Conservation (phyloP, 2,888 invertebrate genomes). For the Pterostichus madidus region DNA sequence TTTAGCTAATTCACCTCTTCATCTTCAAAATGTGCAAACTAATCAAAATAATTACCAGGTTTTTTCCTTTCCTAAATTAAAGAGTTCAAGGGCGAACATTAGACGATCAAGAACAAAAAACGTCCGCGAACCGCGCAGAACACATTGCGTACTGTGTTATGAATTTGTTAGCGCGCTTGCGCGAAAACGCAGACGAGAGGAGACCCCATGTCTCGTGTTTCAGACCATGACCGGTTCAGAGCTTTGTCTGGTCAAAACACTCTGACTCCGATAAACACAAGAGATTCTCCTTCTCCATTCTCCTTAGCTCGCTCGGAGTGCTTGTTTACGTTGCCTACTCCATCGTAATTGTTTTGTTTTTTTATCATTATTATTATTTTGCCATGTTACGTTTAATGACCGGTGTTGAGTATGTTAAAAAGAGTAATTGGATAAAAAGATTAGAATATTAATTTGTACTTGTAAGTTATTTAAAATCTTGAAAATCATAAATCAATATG, state of each 20-base stretch:
- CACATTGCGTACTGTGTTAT: constrained; percentile 48
- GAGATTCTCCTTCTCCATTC: background rate
- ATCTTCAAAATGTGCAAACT: constrained; percentile 56
- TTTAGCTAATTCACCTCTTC: constrained; percentile 53
- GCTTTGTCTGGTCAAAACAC: constrained; percentile 63
- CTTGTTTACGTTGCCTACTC: constrained; percentile 25
- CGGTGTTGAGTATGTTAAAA: background rate
- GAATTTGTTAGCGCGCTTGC: constrained; percentile 16
- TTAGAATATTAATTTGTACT: constrained; percentile 7
- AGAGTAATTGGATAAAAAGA: constrained; percentile 17
- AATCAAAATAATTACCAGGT: constrained; percentile 51
- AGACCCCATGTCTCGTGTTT: constrained; percentile 64
- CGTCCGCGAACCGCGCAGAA: constrained; percentile 12
- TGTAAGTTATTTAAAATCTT: constrained; percentile 4
- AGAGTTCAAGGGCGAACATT: constrained; percentile 65
- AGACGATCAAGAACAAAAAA: constrained; percentile 42
- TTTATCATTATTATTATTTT: background rate
- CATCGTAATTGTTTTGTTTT: constrained; percentile 7
- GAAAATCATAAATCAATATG: constrained; percentile 11
- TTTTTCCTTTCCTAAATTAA: constrained; percentile 46
- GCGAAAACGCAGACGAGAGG: constrained; percentile 48
- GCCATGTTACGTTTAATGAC: constrained; percentile 14
- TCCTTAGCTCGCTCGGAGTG: background rate
- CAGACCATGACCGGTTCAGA: constrained; percentile 64
- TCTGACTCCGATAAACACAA: constrained; percentile 21